phyloP scores from a whole-genome alignment of 2,888 invertebrate genomes.

The Synergus umbraculus region DNA sequence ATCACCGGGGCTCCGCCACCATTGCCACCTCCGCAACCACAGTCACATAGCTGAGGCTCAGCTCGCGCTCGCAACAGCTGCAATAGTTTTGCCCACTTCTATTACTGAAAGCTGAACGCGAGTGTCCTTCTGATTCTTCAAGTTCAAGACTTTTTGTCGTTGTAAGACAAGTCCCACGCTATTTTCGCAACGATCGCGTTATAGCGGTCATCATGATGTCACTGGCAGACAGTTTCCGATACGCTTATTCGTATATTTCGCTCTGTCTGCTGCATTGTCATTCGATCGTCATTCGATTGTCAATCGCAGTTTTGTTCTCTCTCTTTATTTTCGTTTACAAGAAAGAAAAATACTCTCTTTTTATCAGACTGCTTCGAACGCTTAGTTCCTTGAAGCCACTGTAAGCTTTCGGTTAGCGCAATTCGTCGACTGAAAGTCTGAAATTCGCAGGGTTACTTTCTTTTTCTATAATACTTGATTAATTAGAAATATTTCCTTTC shows the following conservation, averaged over 20 bases:
- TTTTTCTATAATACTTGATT: constrained; percentile 36
- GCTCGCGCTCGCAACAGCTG: constrained; percentile 75
- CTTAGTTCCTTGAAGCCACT: background rate
- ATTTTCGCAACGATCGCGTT: constrained; percentile 67
- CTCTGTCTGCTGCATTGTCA: constrained; percentile 15
- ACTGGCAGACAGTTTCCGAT: constrained; percentile 35
- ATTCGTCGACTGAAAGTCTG: constrained; percentile 23
- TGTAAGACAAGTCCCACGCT: constrained; percentile 9
- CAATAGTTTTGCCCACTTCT: constrained; percentile 76
- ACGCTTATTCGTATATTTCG: constrained; percentile 34
- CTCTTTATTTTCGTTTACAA: constrained; percentile 3
- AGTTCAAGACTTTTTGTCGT: constrained; percentile 34
- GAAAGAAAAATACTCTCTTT: constrained; percentile 25
- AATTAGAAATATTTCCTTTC: constrained; percentile 17
- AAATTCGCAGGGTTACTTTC: constrained; percentile 30
- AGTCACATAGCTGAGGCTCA: constrained; percentile 75
- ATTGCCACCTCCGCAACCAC: constrained; percentile 67
- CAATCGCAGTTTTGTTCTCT: constrained; percentile 18
- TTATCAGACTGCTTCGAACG: constrained; percentile 12
- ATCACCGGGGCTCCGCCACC: constrained; percentile 78
- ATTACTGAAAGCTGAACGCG: constrained; percentile 65
- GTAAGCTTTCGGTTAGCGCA: background rate
- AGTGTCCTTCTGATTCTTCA: constrained; percentile 25
- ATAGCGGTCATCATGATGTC: constrained; percentile 63
- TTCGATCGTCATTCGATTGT: constrained; percentile 8